A percentile compares a stretch with the other conserved stretches of the same genome.
Evolutionary conservation across 2,888 invertebrate genomes (phyloP).

Genomic region (Smittia aterrima): DNA sequence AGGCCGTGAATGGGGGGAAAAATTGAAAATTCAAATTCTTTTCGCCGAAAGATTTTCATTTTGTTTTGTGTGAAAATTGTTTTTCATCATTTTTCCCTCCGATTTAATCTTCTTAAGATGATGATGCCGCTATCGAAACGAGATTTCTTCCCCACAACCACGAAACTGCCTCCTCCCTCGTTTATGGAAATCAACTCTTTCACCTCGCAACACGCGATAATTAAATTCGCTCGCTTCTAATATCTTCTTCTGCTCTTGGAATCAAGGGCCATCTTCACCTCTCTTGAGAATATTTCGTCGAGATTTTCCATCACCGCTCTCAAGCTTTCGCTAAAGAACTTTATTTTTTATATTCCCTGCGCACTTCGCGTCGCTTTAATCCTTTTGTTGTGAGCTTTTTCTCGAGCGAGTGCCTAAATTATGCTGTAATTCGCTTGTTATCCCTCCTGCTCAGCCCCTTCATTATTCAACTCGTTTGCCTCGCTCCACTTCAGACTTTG

Average conservation of each 20-base stretch:
- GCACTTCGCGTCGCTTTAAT: not conserved
- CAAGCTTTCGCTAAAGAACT: not conserved
- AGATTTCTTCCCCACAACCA: not conserved
- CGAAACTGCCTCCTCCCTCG: not conserved
- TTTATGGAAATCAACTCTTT: not conserved
- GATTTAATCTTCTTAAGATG: slow-evolving; percentile 14
- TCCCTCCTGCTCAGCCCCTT: not conserved
- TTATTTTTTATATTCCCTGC: not conserved
- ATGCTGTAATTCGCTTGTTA: slow-evolving; percentile 17
- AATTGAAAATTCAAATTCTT: slow-evolving; percentile 1
- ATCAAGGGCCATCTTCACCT: not conserved
- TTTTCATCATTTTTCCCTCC: not conserved
- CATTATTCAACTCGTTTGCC: not conserved
- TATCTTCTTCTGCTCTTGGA: not conserved
- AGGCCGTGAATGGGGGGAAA: not conserved
- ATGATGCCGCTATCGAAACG: not conserved
- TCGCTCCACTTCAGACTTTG: slow-evolving; percentile 5
- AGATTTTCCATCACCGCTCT: too few relatives aligned
- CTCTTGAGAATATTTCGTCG: not conserved
- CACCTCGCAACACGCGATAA: not conserved
- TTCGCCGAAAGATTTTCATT: not conserved
- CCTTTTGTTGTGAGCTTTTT: not conserved
- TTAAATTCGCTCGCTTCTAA: not conserved
- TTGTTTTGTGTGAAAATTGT: not conserved
- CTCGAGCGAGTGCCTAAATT: slow-evolving; percentile 8